Base-by-base conservation (phyloP, 2,113 vertebrate species). In the Hippopotamus amphibius region DNA sequence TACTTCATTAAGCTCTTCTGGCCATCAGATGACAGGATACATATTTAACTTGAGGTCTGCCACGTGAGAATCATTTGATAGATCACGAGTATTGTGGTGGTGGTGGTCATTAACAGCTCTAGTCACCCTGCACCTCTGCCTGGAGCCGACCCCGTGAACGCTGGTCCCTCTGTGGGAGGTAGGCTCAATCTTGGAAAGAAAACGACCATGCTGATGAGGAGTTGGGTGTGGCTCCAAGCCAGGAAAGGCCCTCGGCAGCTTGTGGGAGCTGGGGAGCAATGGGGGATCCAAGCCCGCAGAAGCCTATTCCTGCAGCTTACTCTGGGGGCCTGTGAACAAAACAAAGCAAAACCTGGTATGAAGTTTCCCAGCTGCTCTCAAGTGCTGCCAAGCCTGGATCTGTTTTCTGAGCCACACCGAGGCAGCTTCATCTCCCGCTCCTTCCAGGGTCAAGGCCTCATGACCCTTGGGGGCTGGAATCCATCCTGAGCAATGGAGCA, bases 291-390 rank as follows among this genome's bases (percentile, higher is more conserved):
- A 76, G 74, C 22, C 71, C 0, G 0, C 50, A 26, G 85, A 76
- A 77, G 43, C 65, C 28, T 43, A 21, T 72, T n/a, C 53, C 57
- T 61, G 65, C 33, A 24, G 72, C 71, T 94, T 37, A 63, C 30
- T 79, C 68, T 57, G 82, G 90, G 43, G 65, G 88, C 68, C 76
- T 82, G 43, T 50, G 84, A 88, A 89, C 37, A 86, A 91, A 96
- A 88, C 72, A 68, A 94, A 94, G 93, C 37, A 71, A 92, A 92
- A 96, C 63, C 59, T 88, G 53, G 65, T 61, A 55, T 21, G 26
- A 69, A 97, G 93, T 74, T 93, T 96, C 48, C 84, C 68, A 82
- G 93, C 28, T 0, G 7, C 30, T 93, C 61, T 96, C 79, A 87
- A 93, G 68, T 46, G 57, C 12, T 77, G 90, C 81, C 96, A 95